Conservation (phyloP, 1,140 invertebrate species). For the Latrodectus geometricus region DNA sequence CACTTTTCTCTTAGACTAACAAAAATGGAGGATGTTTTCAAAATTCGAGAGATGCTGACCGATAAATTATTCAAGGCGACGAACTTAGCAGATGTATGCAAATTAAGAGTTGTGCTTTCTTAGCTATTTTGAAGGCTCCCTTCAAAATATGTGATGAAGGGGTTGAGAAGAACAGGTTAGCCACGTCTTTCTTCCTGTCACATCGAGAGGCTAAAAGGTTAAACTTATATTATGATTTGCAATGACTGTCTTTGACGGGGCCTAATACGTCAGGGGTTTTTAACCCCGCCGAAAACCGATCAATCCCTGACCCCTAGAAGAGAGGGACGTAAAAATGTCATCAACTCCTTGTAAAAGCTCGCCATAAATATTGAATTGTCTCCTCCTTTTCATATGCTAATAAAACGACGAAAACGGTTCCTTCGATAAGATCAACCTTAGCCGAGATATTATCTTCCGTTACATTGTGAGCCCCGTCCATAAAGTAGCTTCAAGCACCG, state of each 20-base stretch:
- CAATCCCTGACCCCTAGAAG: background rate
- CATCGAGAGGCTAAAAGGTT: background rate
- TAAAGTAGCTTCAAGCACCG: background rate
- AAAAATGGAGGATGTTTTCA: no score
- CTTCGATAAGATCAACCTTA: constrained; percentile 16
- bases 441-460: constrained; percentile 1
- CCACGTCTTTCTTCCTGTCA: background rate
- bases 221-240: background rate
- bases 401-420: constrained; percentile 9
- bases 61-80: no score
- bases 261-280: constrained; percentile 7
- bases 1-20: no score
- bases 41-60: no score
- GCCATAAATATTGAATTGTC: background rate
- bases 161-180: background rate
- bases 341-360: constrained; percentile 16
- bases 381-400: constrained; percentile 31
- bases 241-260: background rate
- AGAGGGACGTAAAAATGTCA: background rate
- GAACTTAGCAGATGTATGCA: no score
- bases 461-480: background rate
- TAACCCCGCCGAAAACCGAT: constrained; percentile 36
- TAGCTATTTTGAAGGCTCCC: no score
- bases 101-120: no score
- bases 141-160: no score